Evolutionary conservation across 2,797 vertebrate species (phyloP), one percentile per base, ranked within the genome.

Genomic region (Poecilia gillii): DNA sequence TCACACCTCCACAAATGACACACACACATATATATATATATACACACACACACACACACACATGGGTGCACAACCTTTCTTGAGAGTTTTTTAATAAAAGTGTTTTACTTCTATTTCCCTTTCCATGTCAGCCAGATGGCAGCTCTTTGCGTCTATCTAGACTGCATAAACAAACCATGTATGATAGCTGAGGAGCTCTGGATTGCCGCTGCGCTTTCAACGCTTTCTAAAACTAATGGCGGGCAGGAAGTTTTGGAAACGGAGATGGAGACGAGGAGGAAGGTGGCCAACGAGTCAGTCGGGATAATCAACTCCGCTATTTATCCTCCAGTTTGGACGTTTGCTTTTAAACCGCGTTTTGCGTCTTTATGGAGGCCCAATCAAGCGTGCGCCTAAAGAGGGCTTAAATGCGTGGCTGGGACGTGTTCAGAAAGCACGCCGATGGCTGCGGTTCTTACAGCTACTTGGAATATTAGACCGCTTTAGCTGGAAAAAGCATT

Each of bases 261-360:
- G 85, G 85, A 87, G 82, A 87, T 62, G 79, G 84, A 87, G 90
- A 85, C 76, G 75, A 84, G 73, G 87, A 84, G 85, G 87, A 57
- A 79, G 79, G 64, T 64, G 73, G 86, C 84, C 85, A 89, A 4
- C 76, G 74, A 88, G 90, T 93, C 90, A 82, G 88, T 49, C 31
- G 93, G 87, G 87, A 93, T 93, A 92, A 95, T 94, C 92, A 94
- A 87, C 85, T 77, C 80, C 16, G 88, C 91, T 84, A 92, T 95
- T 94, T 91, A 92, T 94, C 88, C 91, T 92, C 43, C 78, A 62
- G 84, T 87, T 90, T 89, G 82, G 89, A 93, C 90, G 86, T 90
- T 94, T 91, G 87, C 83, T 89, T 89, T 89, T 85, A 57, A 78
- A 78, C 83, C 80, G 84, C 87, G 88, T 85, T 91, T 88, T 82